A percentile compares a stretch with the other conserved stretches of the same genome.
Evolutionary conservation across 2,113 vertebrate species (phyloP).

Genomic region (Ceyx cyanopectus): DNA sequence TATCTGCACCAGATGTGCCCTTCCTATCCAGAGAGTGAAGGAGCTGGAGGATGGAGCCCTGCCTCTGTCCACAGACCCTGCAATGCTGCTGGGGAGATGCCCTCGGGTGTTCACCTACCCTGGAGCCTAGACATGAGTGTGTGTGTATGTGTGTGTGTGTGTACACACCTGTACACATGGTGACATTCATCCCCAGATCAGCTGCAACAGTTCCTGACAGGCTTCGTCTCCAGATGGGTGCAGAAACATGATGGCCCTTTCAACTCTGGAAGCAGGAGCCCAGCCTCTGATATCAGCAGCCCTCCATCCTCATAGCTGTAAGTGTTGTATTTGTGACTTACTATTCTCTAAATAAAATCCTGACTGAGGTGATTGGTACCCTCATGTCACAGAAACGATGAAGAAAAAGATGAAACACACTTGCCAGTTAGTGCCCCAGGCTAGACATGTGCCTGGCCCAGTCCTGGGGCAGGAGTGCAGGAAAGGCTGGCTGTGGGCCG

Average conservation of each 20-base stretch:
- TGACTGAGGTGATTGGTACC: neutral
- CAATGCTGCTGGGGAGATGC: neutral
- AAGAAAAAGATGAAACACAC: neutral
- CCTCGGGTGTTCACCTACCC: neutral
- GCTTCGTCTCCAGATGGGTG: rapidly evolving
- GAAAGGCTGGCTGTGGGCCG: neutral
- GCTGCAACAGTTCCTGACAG: neutral
- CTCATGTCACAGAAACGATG: neutral
- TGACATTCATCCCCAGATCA: neutral
- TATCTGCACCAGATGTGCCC: neutral
- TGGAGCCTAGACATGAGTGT: neutral
- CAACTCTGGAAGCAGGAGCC: neutral
- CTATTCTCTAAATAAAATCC: neutral
- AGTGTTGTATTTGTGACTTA: neutral
- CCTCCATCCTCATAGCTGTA: no score
- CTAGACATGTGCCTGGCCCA: neutral
- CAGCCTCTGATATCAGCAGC: neutral
- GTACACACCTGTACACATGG: rapidly evolving
- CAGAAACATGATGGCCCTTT: neutral
- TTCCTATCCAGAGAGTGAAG: neutral
- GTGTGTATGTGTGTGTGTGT: neutral
- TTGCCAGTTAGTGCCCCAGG: rapidly evolving
- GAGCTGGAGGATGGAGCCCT: neutral
- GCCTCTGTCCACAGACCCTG: neutral
- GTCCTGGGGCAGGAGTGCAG: neutral